Evolutionary conservation across 2,113 vertebrate genomes (phyloP).

Genomic region (Pangasianodon gigas): DNA sequence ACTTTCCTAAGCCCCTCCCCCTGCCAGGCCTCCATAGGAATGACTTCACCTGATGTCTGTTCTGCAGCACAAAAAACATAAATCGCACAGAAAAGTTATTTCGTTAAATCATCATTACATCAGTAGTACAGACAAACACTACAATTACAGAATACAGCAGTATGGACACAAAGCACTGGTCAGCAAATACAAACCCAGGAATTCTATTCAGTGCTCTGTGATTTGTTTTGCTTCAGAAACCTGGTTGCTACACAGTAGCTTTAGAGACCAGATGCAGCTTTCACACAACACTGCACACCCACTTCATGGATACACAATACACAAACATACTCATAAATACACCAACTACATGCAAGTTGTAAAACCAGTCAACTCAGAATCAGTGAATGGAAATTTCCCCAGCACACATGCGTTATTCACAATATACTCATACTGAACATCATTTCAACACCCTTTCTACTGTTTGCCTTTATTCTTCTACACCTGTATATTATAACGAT

Average conservation of each 20-base stretch:
- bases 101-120: background rate
- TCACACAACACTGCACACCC: background rate
- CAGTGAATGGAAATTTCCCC: background rate
- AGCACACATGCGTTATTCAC: no score
- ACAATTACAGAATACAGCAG: background rate
- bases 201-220: background rate
- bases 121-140: slow-evolving; percentile 4
- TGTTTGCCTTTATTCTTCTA: no score
- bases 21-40: slow-evolving; percentile 74
- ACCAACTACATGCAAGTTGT: background rate
- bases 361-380: background rate
- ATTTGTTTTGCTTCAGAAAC: slow-evolving; percentile 25
- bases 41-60: slow-evolving; percentile 80
- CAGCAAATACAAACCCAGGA: background rate
- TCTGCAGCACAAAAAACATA: slow-evolving; percentile 65
- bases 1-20: slow-evolving; percentile 79
- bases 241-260: slow-evolving; percentile 35
- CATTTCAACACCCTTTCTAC: no score
- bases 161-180: background rate
- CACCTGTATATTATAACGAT: no score
- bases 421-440: no score
- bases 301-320: slow-evolving; percentile 39
- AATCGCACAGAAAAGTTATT: background rate
- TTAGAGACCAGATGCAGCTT: background rate
- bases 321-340: background rate